Evolutionary conservation across 2,113 vertebrate genomes (phyloP), one percentile per base, ranked within the genome.

Genomic region (Genyomyrus donnyi): DNA sequence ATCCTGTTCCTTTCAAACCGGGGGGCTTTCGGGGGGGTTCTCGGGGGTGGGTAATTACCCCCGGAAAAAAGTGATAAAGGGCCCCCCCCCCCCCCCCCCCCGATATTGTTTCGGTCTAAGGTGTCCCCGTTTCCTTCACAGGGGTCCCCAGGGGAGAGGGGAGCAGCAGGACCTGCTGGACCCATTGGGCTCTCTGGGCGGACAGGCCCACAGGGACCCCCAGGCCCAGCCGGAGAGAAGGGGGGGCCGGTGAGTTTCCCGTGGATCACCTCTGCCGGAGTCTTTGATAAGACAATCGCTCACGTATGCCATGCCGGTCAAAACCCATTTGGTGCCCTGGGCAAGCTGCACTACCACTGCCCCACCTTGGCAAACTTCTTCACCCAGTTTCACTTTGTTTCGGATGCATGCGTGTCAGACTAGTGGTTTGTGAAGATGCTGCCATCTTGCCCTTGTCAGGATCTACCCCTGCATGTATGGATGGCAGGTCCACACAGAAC

Each of bases 181-280:
- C 97, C 98, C 11, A 99, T 99, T 52, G 98, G 98, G 39, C 94
- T 97, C 84, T 97, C 98, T 0, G 98, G 98, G 31, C 97, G 98
- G 1, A 98, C 97, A 0, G 98, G 98, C 5, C 98, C 98, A 2
- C 98, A 99, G 90, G 98, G 98, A 17, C 97, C 97, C 0, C 98
- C 98, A 0, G 98, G 98, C 27, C 98, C 98, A 0, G 98, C 98
- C 52, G 98, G 98, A 94, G 98, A 99, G 93, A 99, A 99, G 91
- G 98, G 98, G 0, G 97, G 93, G 70, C 98, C 98, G 0, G 98
- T 99, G 92, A 98, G 98, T 42, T 83, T 83, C 17, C 39, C 17
- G 0, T 17, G n/a, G 35, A 27, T 11, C 24, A 84, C 80, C 2
- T 10, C 7, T 4, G 45, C 24, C 24, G 2, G 42, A 85, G 83